Evolutionary conservation across 2,113 vertebrate genomes (phyloP).

Genomic region (Beaufortia kweichowensis): DNA sequence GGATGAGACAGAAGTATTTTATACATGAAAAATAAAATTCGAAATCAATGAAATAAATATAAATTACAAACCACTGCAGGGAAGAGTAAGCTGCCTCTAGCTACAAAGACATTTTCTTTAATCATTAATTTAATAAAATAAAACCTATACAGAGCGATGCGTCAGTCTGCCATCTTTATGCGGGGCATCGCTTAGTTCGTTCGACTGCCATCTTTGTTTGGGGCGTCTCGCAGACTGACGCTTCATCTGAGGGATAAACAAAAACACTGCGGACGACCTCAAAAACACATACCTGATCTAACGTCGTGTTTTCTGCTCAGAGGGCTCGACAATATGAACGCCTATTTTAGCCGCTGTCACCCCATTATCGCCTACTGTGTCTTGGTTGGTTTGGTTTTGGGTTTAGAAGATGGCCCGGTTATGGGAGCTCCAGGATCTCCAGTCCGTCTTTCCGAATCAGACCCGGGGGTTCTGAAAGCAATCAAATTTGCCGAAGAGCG

Average conservation of each 20-base stretch:
- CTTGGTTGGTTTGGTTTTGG: conserved; percentile 56
- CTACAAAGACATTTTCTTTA: no score
- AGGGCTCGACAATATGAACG: conserved; percentile 55
- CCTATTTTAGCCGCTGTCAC: conserved; percentile 10
- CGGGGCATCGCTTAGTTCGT: no score
- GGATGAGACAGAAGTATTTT: no score
- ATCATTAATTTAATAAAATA: no score
- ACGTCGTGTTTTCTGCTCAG: conserved; percentile 17
- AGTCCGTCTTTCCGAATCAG: conserved; percentile 61
- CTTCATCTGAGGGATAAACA: conserved; percentile 15
- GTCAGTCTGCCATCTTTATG: no score
- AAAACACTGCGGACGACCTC: conserved; percentile 4
- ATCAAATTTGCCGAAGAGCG: conserved; percentile 75
- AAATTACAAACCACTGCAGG: no score
- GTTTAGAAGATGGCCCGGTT: conserved; percentile 59
- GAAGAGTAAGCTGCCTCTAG: no score
- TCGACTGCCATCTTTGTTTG: conserved; percentile 34
- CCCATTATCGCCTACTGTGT: conserved; percentile 53
- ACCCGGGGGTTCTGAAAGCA: conserved; percentile 71
- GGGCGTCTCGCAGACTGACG: not conserved
- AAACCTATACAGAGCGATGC: no score
- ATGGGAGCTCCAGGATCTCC: conserved; percentile 64
- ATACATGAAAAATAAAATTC: no score
- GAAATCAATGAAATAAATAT: no score
- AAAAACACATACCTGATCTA: not conserved